These are phyloP conservation scores for Poecilus cupreus DNA, from an alignment of 2,888 invertebrate genomes.

Conservation along the genomic window DNA sequence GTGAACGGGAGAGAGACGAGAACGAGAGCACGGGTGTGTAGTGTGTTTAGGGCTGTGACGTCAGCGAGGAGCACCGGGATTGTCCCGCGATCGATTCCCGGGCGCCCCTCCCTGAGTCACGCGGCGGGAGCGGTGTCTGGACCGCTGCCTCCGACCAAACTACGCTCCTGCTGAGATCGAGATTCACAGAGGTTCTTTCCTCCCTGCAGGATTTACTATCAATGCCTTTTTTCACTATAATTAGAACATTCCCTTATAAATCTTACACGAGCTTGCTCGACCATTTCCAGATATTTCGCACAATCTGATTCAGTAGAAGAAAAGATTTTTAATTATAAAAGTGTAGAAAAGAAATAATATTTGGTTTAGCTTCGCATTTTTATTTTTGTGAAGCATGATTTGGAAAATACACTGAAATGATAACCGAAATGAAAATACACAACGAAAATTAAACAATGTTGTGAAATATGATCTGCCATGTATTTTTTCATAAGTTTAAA, in stretches of 20 bases:
- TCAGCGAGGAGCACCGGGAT: constrained; percentile 56
- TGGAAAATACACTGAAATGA: too few relatives aligned
- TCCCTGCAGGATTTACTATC: background rate
- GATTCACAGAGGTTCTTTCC: background rate
- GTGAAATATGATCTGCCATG: too few relatives aligned
- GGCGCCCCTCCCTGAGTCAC: constrained; percentile 53
- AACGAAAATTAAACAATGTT: too few relatives aligned
- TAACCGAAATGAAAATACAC: too few relatives aligned
- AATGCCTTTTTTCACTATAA: constrained; percentile 25
- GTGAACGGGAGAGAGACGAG: background rate
- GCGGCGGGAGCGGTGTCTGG: background rate
- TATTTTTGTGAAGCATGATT: too few relatives aligned
- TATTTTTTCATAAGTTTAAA: too few relatives aligned
- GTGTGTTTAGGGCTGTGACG: constrained; percentile 50
- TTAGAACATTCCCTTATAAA: constrained; percentile 26
- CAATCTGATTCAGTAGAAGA: too few relatives aligned
- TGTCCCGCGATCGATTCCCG: constrained; percentile 57
- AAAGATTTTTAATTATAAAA: too few relatives aligned
- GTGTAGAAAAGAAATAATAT: too few relatives aligned
- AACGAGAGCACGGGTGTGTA: constrained; percentile 40
- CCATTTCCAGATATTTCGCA: too few relatives aligned
- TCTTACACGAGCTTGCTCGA: background rate
- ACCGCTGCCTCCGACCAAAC: background rate
- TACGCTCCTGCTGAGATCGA: too few relatives aligned
- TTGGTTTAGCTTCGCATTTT: too few relatives aligned